phyloP scores from a whole-genome alignment of 2,797 vertebrate species.

The Tragelaphus eurycerus region DNA sequence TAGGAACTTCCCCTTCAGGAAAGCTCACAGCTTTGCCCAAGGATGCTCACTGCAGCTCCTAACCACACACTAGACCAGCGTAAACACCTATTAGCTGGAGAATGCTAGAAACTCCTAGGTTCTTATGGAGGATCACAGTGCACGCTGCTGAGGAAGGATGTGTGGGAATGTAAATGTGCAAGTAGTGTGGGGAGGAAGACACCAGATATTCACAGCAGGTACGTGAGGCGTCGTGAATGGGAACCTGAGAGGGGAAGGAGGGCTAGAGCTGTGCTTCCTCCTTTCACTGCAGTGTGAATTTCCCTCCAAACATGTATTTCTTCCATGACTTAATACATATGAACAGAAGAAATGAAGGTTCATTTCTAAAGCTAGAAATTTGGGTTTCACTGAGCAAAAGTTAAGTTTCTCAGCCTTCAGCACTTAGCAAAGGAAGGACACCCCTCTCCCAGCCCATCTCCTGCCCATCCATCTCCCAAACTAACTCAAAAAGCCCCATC shows the following conservation, averaged over 20 bases:
- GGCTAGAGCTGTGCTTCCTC: background rate
- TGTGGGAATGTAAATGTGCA: background rate
- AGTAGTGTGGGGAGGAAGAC: background rate
- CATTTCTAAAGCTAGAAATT: background rate
- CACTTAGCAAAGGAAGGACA: background rate
- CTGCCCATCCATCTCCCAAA: background rate
- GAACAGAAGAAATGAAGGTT: background rate
- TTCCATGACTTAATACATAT: background rate
- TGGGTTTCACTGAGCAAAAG: background rate
- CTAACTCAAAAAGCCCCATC: background rate
- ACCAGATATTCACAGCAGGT: background rate
- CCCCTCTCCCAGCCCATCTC: background rate
- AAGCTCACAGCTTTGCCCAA: background rate
- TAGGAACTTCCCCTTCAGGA: background rate
- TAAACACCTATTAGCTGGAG: accelerated
- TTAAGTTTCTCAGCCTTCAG: background rate
- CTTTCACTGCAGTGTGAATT: background rate
- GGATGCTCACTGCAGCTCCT: background rate
- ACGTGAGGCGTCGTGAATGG: no score
- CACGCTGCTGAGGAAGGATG: no score
- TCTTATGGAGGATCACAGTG: background rate
- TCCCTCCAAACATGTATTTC: background rate
- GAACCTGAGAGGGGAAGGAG: background rate
- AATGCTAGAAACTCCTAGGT: background rate
- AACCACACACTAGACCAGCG: background rate